Base-by-base conservation (phyloP, 2,888 invertebrate species). In the Eupeodes luniger region DNA sequence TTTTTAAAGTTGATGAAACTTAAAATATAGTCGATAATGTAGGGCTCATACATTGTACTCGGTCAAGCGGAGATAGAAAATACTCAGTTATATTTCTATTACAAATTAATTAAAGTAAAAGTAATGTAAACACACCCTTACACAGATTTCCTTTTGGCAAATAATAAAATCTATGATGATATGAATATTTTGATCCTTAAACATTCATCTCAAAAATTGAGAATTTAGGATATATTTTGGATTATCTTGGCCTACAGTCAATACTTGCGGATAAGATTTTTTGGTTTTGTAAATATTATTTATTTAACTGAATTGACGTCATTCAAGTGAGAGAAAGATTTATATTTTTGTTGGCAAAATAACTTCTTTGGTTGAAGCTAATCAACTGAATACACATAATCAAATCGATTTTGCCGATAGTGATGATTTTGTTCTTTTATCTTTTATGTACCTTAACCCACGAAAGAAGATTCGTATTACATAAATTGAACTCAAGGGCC, bases 341-440 rank as follows among this genome's bases (percentile, higher is more conserved):
- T 6, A 19, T 64, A 36, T 40, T 49, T n/a, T 67, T 51, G 5
- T 55, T 55, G 34, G 12, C 4, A 40, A 69, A 69, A 40, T 27
- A 55, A 55, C 36, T 55, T 40, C 7, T 40, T 61, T 51, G 66
- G 78, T 14, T 14, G 19, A 14, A 66, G 16, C 59, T 61, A 77
- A n/a, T 62, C 55, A 74, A 74, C 51, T 53, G 40, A 9, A 9
- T 40, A 40, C 40, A 53, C 51, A 14, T 76, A 77, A 64, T 67
- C 62, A 74, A 74, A 75, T 78, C 85, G 77, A 78, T 85, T 61
- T 53, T 16, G 66, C 72, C 36, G 27, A 74, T 40, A 55, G 53
- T 62, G 49, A 36, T 66, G 59, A 64, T 62, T 69, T 27, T 19
- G 4, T 55, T 27, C 27, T 27, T 27, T 12, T 14, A 9, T 40